Base-by-base conservation (phyloP, 2,113 vertebrate genomes). In the Campylomormyrus tamandua region DNA sequence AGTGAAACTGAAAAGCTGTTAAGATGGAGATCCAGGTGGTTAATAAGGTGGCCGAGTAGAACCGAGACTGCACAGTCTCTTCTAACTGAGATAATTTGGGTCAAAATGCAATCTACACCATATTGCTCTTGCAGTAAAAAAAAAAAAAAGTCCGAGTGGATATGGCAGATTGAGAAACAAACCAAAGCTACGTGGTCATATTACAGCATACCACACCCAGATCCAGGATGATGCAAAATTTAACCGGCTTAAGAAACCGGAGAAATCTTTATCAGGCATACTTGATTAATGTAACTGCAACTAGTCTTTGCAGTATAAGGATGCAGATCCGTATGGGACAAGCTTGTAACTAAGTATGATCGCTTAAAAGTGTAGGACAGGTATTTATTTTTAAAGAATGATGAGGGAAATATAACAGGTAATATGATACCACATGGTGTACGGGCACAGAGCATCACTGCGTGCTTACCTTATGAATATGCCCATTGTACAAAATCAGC, bases 381-480 rank as follows among this genome's bases (percentile, higher is more conserved):
- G 35, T 77, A 77, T 39, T 39, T 39, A 66, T 66, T 27, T 66
- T 66, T 9, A 62, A 74, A 74, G 31, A 35, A 74, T 74, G 66
- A 35, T n/a, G n/a, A 74, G n/a, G n/a, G n/a, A 74, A 13, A 53
- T 87, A 90, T 77, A 85, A 39, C 31, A 58, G 31, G 66, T 74
- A 74, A 74, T 35, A 74, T 35, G 66, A 74, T 35, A 10, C 66
- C 66, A 35, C 27, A 74, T 11, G 31, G 66, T 5, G 11, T 35
- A 80, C 74, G 74, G 74, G 74, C 80, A 83, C 6, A 7, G 35
- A 45, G 27, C 45, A 56, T 53, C 19, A 74, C 85, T 88, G 74
- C 89, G 56, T 89, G 89, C 92, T 95, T 95, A 98, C 98, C 97
- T 97, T 97, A 93, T 98, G 98, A 1, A 97, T 95, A 85, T 96